phyloP scores from a whole-genome alignment of 2,113 vertebrate genomes.

The Madoqua kirkii region DNA sequence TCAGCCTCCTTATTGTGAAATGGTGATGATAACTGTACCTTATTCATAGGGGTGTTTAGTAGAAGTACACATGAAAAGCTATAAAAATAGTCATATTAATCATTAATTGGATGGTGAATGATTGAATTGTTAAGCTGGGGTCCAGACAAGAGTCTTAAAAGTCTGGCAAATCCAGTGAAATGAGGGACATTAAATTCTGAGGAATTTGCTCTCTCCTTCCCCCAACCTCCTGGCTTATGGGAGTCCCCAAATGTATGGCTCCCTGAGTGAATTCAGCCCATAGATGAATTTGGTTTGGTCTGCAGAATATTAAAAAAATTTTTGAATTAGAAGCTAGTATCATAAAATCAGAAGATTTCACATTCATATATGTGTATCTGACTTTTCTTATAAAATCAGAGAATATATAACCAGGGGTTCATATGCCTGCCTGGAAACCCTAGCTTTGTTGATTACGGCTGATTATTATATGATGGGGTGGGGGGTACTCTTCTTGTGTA shows the following conservation, averaged over 20 bases:
- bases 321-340: neutral
- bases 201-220: neutral
- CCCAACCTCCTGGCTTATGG: neutral
- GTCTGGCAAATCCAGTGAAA: slow-evolving; percentile 17
- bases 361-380: neutral
- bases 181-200: slow-evolving; percentile 18
- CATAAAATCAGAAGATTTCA: neutral
- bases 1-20: neutral
- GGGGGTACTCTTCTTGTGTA: neutral
- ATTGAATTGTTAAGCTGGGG: neutral
- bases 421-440: neutral
- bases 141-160: neutral
- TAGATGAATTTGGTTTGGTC: neutral
- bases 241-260: neutral
- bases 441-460: neutral
- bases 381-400: neutral
- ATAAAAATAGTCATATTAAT: neutral
- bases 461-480: neutral
- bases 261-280: neutral
- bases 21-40: neutral
- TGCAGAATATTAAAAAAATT: neutral
- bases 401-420: neutral
- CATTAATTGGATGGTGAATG: neutral
- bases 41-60: neutral
- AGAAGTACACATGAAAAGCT: neutral